A percentile compares a stretch with the other conserved stretches of the same genome.
These are phyloP conservation scores for Priocnemis perturbator DNA, from an alignment of 2,888 invertebrate genomes.

Conservation along the genomic window DNA sequence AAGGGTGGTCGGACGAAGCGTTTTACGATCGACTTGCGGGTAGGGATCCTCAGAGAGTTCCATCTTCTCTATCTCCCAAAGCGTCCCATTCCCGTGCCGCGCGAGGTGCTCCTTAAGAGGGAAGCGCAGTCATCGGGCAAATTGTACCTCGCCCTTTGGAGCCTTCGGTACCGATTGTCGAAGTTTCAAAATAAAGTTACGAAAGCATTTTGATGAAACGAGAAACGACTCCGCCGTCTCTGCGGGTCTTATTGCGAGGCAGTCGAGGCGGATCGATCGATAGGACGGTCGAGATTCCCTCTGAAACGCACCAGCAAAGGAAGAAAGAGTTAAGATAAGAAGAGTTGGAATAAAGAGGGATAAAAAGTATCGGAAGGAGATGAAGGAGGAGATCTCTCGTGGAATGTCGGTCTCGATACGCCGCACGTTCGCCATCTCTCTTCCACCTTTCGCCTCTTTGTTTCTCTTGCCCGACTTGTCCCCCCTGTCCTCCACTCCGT, in stretches of 20 bases:
- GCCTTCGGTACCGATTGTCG: conserved; percentile 7
- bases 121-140: background rate
- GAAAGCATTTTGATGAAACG: conserved; percentile 13
- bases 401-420: conserved; percentile 42
- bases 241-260: conserved; percentile 9
- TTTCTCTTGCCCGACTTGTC: conserved; percentile 8
- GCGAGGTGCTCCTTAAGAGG: background rate
- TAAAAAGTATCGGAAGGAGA: conserved; percentile 37
- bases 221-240: background rate
- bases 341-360: conserved; percentile 27
- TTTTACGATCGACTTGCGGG: too few species aligned
- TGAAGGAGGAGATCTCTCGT: conserved; percentile 28
- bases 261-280: conserved; percentile 18
- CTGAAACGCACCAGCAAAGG: conserved; percentile 22
- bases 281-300: conserved; percentile 31
- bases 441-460: conserved; percentile 11
- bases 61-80: too few species aligned
- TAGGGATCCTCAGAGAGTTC: too few species aligned
- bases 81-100: too few species aligned
- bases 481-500: conserved; percentile 3
- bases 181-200: conserved; percentile 19
- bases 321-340: conserved; percentile 38
- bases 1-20: too few species aligned
- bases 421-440: background rate
- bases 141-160: too few species aligned